Conservation (phyloP, 2,797 vertebrate species). For the Enoplosus armatus region DNA sequence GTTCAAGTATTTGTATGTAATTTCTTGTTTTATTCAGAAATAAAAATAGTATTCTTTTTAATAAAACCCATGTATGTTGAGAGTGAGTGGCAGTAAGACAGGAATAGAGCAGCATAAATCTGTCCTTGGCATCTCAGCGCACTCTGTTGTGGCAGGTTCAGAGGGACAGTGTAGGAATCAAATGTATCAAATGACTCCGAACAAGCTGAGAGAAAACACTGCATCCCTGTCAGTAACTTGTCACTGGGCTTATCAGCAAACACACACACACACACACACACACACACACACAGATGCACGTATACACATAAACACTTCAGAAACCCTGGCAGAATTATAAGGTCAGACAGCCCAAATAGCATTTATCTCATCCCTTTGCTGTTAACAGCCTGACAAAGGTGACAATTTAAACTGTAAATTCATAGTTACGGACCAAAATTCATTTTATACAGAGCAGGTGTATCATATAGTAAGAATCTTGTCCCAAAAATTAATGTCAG, state of each 20-base stretch:
- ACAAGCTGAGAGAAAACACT: conserved; percentile 58
- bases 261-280: not conserved
- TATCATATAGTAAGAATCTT: not conserved
- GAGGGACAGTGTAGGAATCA: conserved; percentile 28
- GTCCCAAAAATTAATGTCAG: not conserved
- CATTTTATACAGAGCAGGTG: not conserved
- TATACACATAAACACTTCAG: conserved; percentile 20
- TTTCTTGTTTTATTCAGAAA: not conserved
- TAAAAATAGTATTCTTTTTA: too few species aligned
- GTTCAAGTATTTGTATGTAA: not conserved
- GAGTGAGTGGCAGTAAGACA: conserved; percentile 26
- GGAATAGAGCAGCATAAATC: conserved; percentile 60
- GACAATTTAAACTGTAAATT: not conserved
- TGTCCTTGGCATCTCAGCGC: conserved; percentile 53
- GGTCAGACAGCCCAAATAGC: conserved; percentile 19
- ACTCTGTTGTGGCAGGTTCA: conserved; percentile 43
- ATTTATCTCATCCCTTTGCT: conserved; percentile 2
- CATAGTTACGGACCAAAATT: not conserved
- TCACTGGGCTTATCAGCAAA: conserved; percentile 30
- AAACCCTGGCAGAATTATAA: conserved; percentile 1
- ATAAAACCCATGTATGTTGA: conserved; percentile 17
- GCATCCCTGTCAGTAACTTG: conserved; percentile 37
- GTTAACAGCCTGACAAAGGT: not conserved
- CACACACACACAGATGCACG: not conserved
- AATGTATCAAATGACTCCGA: conserved; percentile 61